Base-by-base conservation (phyloP, 2,113 vertebrate species). In the Dipodomys stephensi region DNA sequence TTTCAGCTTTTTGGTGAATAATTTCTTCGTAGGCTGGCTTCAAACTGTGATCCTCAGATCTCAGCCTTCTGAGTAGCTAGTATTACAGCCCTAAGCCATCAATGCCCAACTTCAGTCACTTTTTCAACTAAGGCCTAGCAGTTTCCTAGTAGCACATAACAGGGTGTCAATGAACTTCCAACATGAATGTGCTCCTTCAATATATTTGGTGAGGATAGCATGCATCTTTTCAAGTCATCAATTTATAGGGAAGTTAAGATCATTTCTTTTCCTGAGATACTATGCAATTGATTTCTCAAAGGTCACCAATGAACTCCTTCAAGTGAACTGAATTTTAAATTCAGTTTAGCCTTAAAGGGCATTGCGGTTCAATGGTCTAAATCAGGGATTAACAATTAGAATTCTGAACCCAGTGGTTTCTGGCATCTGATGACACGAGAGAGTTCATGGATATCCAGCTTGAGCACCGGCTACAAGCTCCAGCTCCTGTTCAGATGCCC, bases 221-320 rank as follows among this genome's bases (percentile, higher is more conserved):
- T 60, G 46, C 32, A 25, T 80, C 67, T 84, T 82, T 76, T 88
- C 73, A 92, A 78, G 80, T 92, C 88, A 64, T 77, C 94, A 83
- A 2, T 82, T 96, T 91, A 82, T 82, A 93, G 73, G 84, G 83
- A 91, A 94, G 80, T 96, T 79, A 49, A 96, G 92, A 95, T 68
- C 65, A 94, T 94, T 22, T 91, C 71, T 79, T 85, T 87, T 77
- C 72, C 49, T 76, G 64, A 49, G 62, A 93, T 94, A 93, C 85
- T 62, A 74, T 10, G 44, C 85, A 90, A 97, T 92, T 96, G 96
- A 97, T 97, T 97, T 96, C 90, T 96, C 93, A 97, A 97, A 97
- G 96, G 96, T 97, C 96, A 95, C 88, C 90, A 88, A 92, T 96
- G 94, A 97, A 97, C 95, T 97, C 53, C 85, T 96, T 92, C 94